phyloP scores from a whole-genome alignment of 2,888 invertebrate species.

The Zonitis immaculata region DNA sequence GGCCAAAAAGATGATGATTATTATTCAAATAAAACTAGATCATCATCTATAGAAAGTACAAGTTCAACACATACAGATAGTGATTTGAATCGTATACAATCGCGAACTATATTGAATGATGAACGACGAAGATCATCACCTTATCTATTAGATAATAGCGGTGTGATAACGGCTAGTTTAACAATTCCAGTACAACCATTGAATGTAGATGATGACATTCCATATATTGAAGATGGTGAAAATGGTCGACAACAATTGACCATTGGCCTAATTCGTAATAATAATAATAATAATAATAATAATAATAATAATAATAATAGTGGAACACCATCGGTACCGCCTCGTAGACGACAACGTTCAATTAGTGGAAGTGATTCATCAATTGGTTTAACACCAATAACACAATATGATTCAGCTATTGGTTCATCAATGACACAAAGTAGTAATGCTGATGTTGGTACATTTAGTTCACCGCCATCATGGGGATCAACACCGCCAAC shows the following conservation, averaged over 20 bases:
- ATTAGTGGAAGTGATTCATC: slow-evolving; percentile 53
- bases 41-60: slow-evolving; percentile 45
- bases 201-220: slow-evolving; percentile 62
- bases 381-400: neutral
- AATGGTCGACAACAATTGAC: slow-evolving; percentile 44
- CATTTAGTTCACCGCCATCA: slow-evolving; percentile 54
- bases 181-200: slow-evolving; percentile 61
- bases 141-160: slow-evolving; percentile 54
- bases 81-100: slow-evolving; percentile 47
- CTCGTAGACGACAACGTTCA: slow-evolving; percentile 49
- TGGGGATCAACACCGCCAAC: slow-evolving; percentile 58
- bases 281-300: too few species aligned
- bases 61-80: slow-evolving; percentile 54
- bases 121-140: slow-evolving; percentile 58
- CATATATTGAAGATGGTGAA: slow-evolving; percentile 60
- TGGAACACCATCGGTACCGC: slow-evolving; percentile 40
- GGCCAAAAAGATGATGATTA: slow-evolving; percentile 44
- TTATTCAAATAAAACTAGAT: slow-evolving; percentile 43
- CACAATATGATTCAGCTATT: slow-evolving; percentile 57
- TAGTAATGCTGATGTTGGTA: slow-evolving; percentile 44
- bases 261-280: slow-evolving; percentile 39
- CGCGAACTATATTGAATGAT: slow-evolving; percentile 29
- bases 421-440: slow-evolving; percentile 57
- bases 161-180: slow-evolving; percentile 73
- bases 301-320: too few species aligned